Evolutionary conservation across 2,797 vertebrate species (phyloP), one percentile per base, ranked within the genome.

Genomic region (Pristis pectinata): DNA sequence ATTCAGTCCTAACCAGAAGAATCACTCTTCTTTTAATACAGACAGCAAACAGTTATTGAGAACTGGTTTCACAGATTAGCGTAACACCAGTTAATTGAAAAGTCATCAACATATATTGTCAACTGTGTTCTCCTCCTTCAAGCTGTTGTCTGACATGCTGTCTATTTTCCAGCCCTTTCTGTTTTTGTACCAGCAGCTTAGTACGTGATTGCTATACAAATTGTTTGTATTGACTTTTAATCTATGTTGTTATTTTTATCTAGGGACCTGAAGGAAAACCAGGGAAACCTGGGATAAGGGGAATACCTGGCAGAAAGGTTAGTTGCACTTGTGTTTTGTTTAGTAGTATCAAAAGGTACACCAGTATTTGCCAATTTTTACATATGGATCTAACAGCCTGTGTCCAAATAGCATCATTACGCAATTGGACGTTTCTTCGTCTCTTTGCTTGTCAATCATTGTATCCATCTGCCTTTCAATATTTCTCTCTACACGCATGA

Each of bases 191-290:
- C 72, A 44, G 30, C 67, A 2, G 24, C 10, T 34, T 13, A 11
- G 53, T 74, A 27, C 10, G 44, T 94, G 44, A 59, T 93, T 93
- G 9, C 11, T 53, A 13, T 93, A 49, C 67, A 76, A 56, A 70
- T 70, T 76, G 92, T 74, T 44, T 67, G 49, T 6, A 74, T 19
- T 76, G 44, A 74, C 30, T 27, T n/a, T 93, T 94, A 70, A 94
- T 76, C 24, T 27, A 7, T n/a, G 27, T 94, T 89, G 53, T 83
- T 79, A n/a, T 10, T 0, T 8, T 87, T 27, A 95, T 37, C 59
- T 95, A 99, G 99, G 99, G 99, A 95, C 98, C 97, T 94, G 99
- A 99, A 97, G 99, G 99, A 76, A 99, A 99, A 96, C 97, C 98
- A 95, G 99, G 99, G 95, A 99, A 98, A 96, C 97, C 98, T 83